Percentiles rank a stretch among this genome's conserved stretches.
These are phyloP conservation scores for Drosophila subquinaria DNA, from an alignment of 2,888 invertebrate species.

Conservation along the genomic window DNA sequence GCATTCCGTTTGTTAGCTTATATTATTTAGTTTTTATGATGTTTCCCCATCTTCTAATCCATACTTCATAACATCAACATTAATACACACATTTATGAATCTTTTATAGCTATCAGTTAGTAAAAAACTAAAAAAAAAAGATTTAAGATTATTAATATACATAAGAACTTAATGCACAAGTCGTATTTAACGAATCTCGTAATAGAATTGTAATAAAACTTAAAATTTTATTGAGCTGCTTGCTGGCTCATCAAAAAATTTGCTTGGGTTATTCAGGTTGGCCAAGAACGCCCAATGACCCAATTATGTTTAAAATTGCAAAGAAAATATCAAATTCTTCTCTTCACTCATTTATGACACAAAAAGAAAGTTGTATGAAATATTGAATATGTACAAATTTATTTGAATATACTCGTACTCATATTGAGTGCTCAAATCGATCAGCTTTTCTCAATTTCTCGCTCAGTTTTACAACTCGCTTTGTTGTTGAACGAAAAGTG, in stretches of 20 bases:
- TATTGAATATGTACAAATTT: constrained; percentile 1
- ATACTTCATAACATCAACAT: neutral
- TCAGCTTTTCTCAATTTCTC: constrained; percentile 15
- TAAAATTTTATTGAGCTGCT: constrained; percentile 16
- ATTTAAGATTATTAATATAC: no score
- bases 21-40: neutral
- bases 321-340: constrained; percentile 13
- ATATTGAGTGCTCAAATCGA: constrained; percentile 1
- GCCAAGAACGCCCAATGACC: constrained; percentile 64
- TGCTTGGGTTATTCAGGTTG: constrained; percentile 27
- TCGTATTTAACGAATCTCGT: neutral
- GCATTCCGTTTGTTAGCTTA: no score
- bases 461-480: constrained; percentile 6
- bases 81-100: neutral
- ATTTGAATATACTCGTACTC: neutral
- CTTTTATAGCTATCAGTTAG: neutral
- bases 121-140: neutral
- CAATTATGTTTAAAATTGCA: constrained; percentile 41
- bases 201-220: constrained; percentile 5
- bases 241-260: constrained; percentile 43
- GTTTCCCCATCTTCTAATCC: neutral
- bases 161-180: neutral
- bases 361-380: constrained; percentile 1
- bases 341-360: neutral
- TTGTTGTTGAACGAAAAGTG: constrained; percentile 58